These are phyloP conservation scores for Stegophylla sp. DNA, from an alignment of 2,888 invertebrate genomes.

Conservation along the genomic window DNA sequence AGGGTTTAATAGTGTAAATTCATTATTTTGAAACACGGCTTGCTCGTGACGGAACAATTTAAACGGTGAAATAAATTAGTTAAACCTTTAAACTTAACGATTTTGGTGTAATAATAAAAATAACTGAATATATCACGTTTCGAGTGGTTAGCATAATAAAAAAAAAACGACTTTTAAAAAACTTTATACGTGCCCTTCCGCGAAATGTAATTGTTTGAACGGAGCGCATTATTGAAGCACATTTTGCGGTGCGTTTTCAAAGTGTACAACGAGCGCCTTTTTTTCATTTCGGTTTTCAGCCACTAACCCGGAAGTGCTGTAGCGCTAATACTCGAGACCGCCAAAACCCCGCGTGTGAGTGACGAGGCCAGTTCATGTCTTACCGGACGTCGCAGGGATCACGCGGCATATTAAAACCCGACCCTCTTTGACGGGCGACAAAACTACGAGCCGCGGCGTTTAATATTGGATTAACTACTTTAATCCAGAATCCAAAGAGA, in stretches of 20 bases:
- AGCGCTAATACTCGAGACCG: background rate
- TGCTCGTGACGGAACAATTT: too few relatives aligned
- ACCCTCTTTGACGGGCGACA: background rate
- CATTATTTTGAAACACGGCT: background rate
- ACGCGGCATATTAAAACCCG: background rate
- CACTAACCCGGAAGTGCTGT: background rate
- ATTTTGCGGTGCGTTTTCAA: constrained; percentile 24
- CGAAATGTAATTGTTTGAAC: background rate
- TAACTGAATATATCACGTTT: background rate
- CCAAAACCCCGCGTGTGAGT: background rate
- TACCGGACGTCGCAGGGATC: constrained; percentile 11
- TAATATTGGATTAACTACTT: constrained; percentile 27
- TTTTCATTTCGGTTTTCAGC: background rate
- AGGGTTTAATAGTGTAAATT: background rate
- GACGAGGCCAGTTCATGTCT: background rate
- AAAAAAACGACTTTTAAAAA: constrained; percentile 1
- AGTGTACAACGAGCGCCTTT: background rate
- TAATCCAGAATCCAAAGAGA: constrained; percentile 8
- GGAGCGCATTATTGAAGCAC: background rate
- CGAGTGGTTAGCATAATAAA: background rate
- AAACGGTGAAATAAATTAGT: background rate
- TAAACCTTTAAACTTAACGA: background rate
- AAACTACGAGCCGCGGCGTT: background rate
- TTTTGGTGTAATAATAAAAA: background rate
- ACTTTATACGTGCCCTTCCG: background rate